These are phyloP conservation scores for Entomobrya proxima DNA, from an alignment of 2,888 invertebrate genomes.

Conservation along the genomic window DNA sequence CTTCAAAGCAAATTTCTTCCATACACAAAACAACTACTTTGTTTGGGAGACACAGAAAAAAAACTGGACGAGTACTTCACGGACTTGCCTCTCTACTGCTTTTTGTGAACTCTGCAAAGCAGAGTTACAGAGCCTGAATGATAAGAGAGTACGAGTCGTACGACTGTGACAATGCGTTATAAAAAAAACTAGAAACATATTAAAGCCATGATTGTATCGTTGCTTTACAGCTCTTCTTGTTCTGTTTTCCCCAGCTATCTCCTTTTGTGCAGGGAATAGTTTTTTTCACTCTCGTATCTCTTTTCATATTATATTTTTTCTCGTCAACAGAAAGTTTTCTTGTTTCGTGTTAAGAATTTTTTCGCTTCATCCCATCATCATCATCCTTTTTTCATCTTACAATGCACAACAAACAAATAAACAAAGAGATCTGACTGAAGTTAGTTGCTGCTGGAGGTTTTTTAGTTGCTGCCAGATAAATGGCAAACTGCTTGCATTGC, in stretches of 20 bases:
- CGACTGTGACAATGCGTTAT: neutral
- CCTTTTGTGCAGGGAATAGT: neutral
- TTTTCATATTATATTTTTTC: slow-evolving; percentile 18
- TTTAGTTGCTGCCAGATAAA: slow-evolving; percentile 44
- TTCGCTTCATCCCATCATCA: slow-evolving; percentile 46
- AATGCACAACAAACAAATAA: slow-evolving; percentile 62
- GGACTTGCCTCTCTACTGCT: no score
- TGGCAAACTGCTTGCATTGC: slow-evolving; percentile 24
- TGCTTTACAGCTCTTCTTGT: neutral
- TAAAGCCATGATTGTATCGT: slow-evolving; percentile 10
- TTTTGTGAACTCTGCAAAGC: neutral
- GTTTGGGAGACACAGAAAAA: neutral
- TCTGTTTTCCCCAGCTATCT: slow-evolving; percentile 1
- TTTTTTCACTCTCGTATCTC: slow-evolving; percentile 45
- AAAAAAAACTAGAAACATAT: slow-evolving; percentile 11
- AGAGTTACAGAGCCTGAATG: neutral
- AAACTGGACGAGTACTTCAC: neutral
- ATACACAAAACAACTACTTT: neutral
- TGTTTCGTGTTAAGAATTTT: slow-evolving; percentile 51
- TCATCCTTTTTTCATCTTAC: slow-evolving; percentile 38
- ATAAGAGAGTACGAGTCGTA: neutral
- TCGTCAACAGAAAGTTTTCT: slow-evolving; percentile 53
- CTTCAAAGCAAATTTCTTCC: neutral
- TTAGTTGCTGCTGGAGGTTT: neutral
- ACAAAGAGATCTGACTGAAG: slow-evolving; percentile 27